Base-by-base conservation (phyloP, 64 coral and sea anemone species). In the Porites australiensis region DNA sequence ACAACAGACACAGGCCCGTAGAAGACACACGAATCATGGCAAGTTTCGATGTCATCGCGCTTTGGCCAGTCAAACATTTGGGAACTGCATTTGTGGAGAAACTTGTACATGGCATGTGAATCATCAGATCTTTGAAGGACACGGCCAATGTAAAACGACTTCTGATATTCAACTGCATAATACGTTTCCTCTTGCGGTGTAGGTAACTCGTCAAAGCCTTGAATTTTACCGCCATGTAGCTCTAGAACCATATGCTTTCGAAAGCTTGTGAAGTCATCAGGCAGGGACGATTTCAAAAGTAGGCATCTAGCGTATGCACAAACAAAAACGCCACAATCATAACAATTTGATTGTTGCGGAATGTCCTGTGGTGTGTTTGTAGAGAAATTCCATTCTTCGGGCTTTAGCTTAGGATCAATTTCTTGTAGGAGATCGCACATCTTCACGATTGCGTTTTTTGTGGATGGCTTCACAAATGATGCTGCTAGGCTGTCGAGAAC, bases 61-160 rank as follows among this genome's bases (percentile, higher is more conserved):
- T 10, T 6, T 14, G 81, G 81, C 81, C 81, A 84, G 43, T 84
- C 44, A 63, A 84, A 84, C 22, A 44, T 59, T 87, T 71, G 75
- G 54, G 75, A 79, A 44, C 79, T 70, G 14, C 79, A 74, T 10
- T 66, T 75, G 72, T 92, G 79, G 18, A 92, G 62, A 70, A 92
- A 92, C 81, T 93, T 84, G 53, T 83, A 84, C n/a, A 20, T 83
- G 53, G 44, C 64, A 15, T 13, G 64, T 23, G 71, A 68, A 63
- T 60, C 57, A 75, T 54, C 69, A 50, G 44, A n/a, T 45, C 12
- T 43, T 58, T 74, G 46, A 60, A 92, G 65, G 47, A 80, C 90
- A 74, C 70, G 37, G 80, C 90, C 90, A 86, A 86, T 74, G 70
- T 86, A 92, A 54, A 75, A 92, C 7, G 81, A 82, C 71, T 92